Evolutionary conservation across 2,888 invertebrate species (phyloP), one percentile per base, ranked within the genome.

Genomic region (Anorthoa munda): DNA sequence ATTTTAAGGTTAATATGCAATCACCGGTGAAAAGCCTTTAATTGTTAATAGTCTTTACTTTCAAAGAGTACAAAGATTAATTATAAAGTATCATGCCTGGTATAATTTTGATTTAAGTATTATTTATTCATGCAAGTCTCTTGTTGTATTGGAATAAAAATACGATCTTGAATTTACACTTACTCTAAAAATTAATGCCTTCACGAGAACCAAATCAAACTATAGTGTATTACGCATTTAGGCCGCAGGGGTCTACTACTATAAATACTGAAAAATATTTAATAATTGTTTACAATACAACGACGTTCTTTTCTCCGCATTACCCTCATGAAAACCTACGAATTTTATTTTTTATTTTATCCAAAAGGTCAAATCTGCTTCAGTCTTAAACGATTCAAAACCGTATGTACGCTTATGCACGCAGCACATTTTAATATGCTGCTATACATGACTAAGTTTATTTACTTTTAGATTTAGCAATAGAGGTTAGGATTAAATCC

Each of bases 381-480:
- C 80, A 83, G 83, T 81, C 80, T 83, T 80, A 79, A 48, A 66
- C 68, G 71, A 79, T 83, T 83, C 50, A 59, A 59, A 83, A 75
- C 61, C 75, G 60, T 70, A 46, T 17, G 51, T 55, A 63, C 21
- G 15, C 48, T 68, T 50, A 67, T 61, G 64, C 64, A 50, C n/a
- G 39, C n/a, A 53, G 53, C 45, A 72, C 31, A 61, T 21, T 59
- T 26, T 23, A 56, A 65, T 56, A 60, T 12, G 23, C 31, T n/a
- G 50, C 46, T 48, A 59, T 31, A 63, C 63, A 53, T 55, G 46
- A 48, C 51, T 68, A 31, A 67, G 23, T 55, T 77, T 46, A 17
- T 11, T 31, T 77, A 77, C 11, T 77, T 65, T 77, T 77, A 68
- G 23, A 39, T 64, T 76, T 58, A 65, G 56, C 31, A 68, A 64